Base-by-base conservation (phyloP, 2,888 invertebrate species). In the Diabrotica balteata region DNA sequence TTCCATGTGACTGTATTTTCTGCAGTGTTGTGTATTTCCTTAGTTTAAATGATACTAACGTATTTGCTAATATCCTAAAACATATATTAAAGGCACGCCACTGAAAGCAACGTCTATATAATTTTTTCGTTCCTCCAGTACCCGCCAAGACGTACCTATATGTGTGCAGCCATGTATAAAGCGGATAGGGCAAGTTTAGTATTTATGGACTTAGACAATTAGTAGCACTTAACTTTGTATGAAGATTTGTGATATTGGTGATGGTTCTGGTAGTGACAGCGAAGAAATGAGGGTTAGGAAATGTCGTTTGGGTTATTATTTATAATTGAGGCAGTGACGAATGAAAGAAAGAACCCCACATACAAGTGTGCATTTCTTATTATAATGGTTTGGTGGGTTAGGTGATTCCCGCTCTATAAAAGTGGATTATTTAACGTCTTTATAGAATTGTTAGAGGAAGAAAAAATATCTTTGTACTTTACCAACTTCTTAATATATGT, bases 151-250 rank as follows among this genome's bases (percentile, higher is more conserved):
- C 54, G 64, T 69, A 57, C 59, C 45, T 60, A 50, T 17, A 44
- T 66, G 70, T 68, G 75, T 64, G 69, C 71, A 69, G 44, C 69
- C 63, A 69, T 46, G 73, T 72, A 72, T 72, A 71, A 76, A 76
- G 69, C 72, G 70, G 71, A 75, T 74, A 75, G 73, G 72, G 73
- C 65, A 50, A 54, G 49, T 43, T 54, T 55, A 54, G 49, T 54
- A 42, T 67, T 63, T 59, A 59, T 58, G 43, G 54, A 59, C 59
- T 55, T 46, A 50, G 55, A 74, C 72, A 76, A 76, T 77, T 77
- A 77, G 66, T 70, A 75, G 70, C 77, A 77, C 76, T 78, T 78
- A 77, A 76, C 75, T 77, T 76, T 73, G 67, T 73, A 67, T 63
- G 47, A 67, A 68, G 63, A 54, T 64, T 46, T 61, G 60, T 68